Conservation (phyloP, 2,888 invertebrate genomes). For the Ormyrus nitidulus region DNA sequence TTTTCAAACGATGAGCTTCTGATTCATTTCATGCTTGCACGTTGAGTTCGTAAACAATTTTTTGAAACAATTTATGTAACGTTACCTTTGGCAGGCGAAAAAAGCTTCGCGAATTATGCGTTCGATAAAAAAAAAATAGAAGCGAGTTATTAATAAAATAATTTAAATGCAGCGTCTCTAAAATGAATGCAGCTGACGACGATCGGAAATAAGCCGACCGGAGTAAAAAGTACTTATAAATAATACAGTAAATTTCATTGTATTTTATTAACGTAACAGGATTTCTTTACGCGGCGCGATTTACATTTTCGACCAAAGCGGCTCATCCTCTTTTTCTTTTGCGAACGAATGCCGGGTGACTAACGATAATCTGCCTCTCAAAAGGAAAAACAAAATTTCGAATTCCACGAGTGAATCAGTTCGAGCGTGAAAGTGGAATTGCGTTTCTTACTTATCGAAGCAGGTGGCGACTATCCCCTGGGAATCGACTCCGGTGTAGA, state of each 20-base stretch:
- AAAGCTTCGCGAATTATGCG: too few relatives aligned
- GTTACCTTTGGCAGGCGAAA: background rate
- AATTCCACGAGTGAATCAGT: conserved; percentile 7
- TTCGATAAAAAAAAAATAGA: too few relatives aligned
- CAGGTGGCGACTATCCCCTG: conserved; percentile 68
- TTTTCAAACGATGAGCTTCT: conserved; percentile 12
- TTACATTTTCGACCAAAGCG: too few relatives aligned
- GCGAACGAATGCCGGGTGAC: background rate
- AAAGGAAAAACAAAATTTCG: conserved; percentile 19
- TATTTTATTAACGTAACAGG: too few relatives aligned
- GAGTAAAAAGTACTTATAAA: too few relatives aligned
- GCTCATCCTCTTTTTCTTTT: too few relatives aligned
- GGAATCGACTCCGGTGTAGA: conserved; percentile 65
- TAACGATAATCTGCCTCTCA: background rate
- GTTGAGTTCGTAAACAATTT: conserved; percentile 13
- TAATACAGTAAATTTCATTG: too few relatives aligned
- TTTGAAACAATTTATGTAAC: conserved; percentile 23
- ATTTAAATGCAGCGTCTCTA: too few relatives aligned
- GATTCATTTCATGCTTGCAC: background rate
- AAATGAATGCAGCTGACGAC: too few relatives aligned
- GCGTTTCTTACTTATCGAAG: conserved; percentile 65
- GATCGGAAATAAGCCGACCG: too few relatives aligned
- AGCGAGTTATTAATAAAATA: too few relatives aligned
- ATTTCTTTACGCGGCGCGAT: too few relatives aligned
- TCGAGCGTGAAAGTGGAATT: background rate